Evolutionary conservation across 2,888 invertebrate genomes (phyloP), one percentile per base, ranked within the genome.

Genomic region (Copidosoma aretas): DNA sequence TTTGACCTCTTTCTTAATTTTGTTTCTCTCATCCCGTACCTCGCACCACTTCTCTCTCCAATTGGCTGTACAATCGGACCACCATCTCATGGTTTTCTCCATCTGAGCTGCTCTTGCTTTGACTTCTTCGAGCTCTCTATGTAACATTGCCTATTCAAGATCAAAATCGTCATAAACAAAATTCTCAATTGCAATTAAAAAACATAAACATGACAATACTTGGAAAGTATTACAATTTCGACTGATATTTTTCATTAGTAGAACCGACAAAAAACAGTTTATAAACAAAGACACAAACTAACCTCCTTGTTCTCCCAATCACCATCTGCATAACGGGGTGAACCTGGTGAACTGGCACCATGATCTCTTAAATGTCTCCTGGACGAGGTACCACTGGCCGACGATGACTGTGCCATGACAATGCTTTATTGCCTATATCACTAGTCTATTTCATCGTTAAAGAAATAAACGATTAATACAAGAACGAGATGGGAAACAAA

Each of bases 61-160:
- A 81, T 94, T 94, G 0, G 97, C 95, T 0, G 98, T 98, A 83
- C 98, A 98, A 84, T 98, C 98, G 62, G 94, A 97, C 98, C 92
- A 98, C 98, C 98, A 98, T 69, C 97, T 88, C 97, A 98, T 98
- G 0, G 98, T 98, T 84, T 98, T 98, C 84, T 98, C 98, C 98
- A 98, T 98, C 85, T 98, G 98, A 0, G 96, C 93, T 19, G 97
- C 96, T 72, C 98, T 86, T 4, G 96, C 95, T 74, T 96, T 87
- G 0, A 97, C 96, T 81, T 98, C 98, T 80, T 98, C 97, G 73
- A 98, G 86, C 82, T 98, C 98, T 59, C 95, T 86, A 78, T 89
- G 87, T 15, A 90, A 86, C 68, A 91, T 83, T 58, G 90, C 89
- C 86, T 90, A 25, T 21, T 12, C 15, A 67, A 24, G 32, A 17